Percentiles rank a stretch among this genome's conserved stretches.
phyloP scores from a whole-genome alignment of 2,113 vertebrate genomes.

The Alligator sinensis region DNA sequence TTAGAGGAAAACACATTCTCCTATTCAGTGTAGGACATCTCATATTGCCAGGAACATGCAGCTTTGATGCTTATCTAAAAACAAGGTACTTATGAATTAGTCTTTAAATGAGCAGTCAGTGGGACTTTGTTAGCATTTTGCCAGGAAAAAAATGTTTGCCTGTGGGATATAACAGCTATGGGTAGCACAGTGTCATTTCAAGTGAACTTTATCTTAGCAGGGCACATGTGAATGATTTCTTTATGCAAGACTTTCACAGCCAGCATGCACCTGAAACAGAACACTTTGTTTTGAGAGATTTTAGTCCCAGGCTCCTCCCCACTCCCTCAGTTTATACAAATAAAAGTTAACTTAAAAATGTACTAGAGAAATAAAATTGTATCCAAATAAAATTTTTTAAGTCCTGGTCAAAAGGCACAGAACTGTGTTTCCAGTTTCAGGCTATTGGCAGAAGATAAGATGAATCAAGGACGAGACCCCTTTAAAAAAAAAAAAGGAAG shows the following conservation, averaged over 20 bases:
- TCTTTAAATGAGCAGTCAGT: slow-evolving; percentile 40
- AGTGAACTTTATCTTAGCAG: slow-evolving; percentile 47
- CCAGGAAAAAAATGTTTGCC: slow-evolving; percentile 53
- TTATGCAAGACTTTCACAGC: slow-evolving; percentile 50
- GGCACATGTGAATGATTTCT: slow-evolving; percentile 65
- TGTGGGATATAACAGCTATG: slow-evolving; percentile 25
- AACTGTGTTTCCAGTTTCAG: slow-evolving; percentile 28
- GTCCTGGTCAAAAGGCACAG: slow-evolving; percentile 4
- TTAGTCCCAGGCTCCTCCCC: slow-evolving; percentile 28
- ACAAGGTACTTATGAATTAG: slow-evolving; percentile 27
- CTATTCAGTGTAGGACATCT: background rate
- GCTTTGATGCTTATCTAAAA: background rate
- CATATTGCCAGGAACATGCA: background rate
- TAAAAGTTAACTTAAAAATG: slow-evolving; percentile 52
- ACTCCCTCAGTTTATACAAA: slow-evolving; percentile 48
- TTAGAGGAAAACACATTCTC: background rate
- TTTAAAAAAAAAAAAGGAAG: background rate
- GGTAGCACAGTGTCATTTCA: slow-evolving; percentile 63
- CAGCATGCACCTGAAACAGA: background rate
- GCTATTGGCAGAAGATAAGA: slow-evolving; percentile 30
- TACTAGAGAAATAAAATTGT: slow-evolving; percentile 59
- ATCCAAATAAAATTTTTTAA: slow-evolving; percentile 55
- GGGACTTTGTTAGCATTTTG: slow-evolving; percentile 46
- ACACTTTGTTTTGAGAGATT: slow-evolving; percentile 37
- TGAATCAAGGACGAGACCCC: background rate